phyloP scores from a whole-genome alignment of 2,113 vertebrate genomes.

The Alouatta palliata region DNA sequence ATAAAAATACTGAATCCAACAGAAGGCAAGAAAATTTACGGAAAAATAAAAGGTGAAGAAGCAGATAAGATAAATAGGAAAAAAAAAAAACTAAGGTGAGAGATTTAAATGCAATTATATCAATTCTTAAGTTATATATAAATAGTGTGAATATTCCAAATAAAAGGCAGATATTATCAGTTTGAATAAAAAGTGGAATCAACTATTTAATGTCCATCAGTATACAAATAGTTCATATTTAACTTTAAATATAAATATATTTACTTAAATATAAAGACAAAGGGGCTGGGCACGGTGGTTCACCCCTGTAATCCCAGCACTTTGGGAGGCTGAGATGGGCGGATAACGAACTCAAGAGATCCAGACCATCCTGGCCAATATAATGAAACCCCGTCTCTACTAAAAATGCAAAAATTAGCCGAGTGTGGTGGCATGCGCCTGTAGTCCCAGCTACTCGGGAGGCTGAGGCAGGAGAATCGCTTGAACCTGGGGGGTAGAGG shows the following conservation, averaged over 20 bases:
- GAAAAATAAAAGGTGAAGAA: neutral
- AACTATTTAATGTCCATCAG: neutral
- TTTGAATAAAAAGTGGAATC: neutral
- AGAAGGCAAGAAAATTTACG: neutral
- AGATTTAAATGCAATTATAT: neutral
- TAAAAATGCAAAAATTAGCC: too few species aligned
- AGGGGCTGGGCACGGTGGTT: too few species aligned
- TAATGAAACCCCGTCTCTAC: too few species aligned
- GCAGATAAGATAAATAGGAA: neutral
- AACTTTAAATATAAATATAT: neutral
- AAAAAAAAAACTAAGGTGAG: neutral
- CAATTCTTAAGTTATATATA: neutral
- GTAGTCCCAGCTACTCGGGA: too few species aligned
- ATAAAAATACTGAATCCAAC: neutral
- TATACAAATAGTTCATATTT: neutral
- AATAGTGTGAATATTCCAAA: neutral
- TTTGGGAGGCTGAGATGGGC: too few species aligned
- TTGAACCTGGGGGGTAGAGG: too few species aligned
- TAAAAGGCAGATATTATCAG: neutral
- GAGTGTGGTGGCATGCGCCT: too few species aligned
- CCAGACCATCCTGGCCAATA: too few species aligned
- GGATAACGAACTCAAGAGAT: too few species aligned
- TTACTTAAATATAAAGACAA: neutral
- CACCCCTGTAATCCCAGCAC: too few species aligned
- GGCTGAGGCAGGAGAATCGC: too few species aligned